A percentile compares a stretch with the other conserved stretches of the same genome.
Evolutionary conservation across 2,888 invertebrate species (phyloP).

Genomic region (Polydrusus tereticollis): DNA sequence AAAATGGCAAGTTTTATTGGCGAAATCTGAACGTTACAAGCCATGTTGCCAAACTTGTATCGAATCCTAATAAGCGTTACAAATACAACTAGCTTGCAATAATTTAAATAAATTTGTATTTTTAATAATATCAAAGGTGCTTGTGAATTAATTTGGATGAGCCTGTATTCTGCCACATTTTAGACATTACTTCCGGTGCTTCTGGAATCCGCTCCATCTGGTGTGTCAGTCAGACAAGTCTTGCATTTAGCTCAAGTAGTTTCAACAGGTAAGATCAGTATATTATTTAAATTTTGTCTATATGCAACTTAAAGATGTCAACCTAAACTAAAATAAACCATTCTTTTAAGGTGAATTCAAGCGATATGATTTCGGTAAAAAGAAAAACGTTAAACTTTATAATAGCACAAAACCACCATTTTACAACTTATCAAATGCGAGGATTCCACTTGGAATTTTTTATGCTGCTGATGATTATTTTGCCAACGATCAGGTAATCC

Average conservation of each 20-base stretch:
- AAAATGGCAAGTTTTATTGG: too few relatives aligned
- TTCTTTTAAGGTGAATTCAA: slow-evolving; percentile 44
- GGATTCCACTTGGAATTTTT: slow-evolving; percentile 36
- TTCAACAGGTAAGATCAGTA: slow-evolving; percentile 13
- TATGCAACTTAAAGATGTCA: too few relatives aligned
- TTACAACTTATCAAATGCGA: slow-evolving; percentile 29
- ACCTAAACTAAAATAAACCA: too few relatives aligned
- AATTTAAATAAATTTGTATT: not conserved
- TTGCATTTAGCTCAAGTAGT: slow-evolving; percentile 41
- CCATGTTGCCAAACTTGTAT: too few relatives aligned
- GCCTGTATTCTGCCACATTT: slow-evolving; percentile 2
- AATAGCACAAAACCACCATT: slow-evolving; percentile 32
- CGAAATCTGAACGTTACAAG: too few relatives aligned
- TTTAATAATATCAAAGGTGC: not conserved
- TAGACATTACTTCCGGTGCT: slow-evolving; percentile 27
- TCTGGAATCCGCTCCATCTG: slow-evolving; percentile 7
- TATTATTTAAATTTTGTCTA: too few relatives aligned
- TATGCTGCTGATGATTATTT: slow-evolving; percentile 32
- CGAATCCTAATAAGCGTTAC: not conserved
- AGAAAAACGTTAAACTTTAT: slow-evolving; percentile 36
- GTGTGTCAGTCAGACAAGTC: slow-evolving; percentile 21
- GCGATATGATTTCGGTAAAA: slow-evolving; percentile 37
- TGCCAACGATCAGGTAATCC: slow-evolving; percentile 22
- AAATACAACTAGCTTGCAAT: not conserved
- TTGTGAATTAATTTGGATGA: too few relatives aligned